Percentiles rank a stretch among this genome's conserved stretches.
Evolutionary conservation across 2,888 invertebrate species (phyloP).

Genomic region (Microplitis deprimator): DNA sequence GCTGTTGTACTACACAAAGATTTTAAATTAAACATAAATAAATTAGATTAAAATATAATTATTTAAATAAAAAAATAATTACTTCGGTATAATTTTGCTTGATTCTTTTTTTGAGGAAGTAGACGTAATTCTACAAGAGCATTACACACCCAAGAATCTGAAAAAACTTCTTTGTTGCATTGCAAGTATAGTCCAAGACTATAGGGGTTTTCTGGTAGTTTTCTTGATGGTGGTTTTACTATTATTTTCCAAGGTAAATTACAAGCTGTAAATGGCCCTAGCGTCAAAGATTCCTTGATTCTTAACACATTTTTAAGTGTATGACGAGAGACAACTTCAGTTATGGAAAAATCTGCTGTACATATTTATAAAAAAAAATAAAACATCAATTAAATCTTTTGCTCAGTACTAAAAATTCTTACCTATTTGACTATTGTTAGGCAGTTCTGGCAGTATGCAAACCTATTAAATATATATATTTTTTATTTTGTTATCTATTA

Average conservation of each 20-base stretch:
- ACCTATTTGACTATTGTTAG: too few species aligned
- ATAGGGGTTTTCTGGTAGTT: constrained; percentile 82
- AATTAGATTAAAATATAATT: too few species aligned
- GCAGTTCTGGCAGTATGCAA: too few species aligned
- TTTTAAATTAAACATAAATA: constrained; percentile 3
- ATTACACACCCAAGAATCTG: constrained; percentile 97
- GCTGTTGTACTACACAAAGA: constrained; percentile 82
- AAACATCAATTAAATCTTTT: too few species aligned
- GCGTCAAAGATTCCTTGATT: constrained; percentile 87
- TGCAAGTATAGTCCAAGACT: constrained; percentile 91
- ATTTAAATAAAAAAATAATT: too few species aligned
- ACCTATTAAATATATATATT: too few species aligned
- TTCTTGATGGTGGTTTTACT: constrained; percentile 92
- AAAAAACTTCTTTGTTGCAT: constrained; percentile 98
- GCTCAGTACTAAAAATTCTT: too few species aligned
- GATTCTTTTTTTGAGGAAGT: too few species aligned
- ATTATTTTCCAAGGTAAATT: constrained; percentile 99
- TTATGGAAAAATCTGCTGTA: too few species aligned
- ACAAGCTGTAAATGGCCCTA: constrained; percentile 92
- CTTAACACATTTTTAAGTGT: constrained; percentile 90
- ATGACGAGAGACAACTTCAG: constrained; percentile 93
- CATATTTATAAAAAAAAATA: too few species aligned
- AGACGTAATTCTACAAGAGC: constrained; percentile 88
- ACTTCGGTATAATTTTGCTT: too few species aligned
- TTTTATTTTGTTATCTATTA: too few species aligned